Base-by-base conservation (phyloP, 2,888 invertebrate genomes). In the Zootermopsis nevadensis region DNA sequence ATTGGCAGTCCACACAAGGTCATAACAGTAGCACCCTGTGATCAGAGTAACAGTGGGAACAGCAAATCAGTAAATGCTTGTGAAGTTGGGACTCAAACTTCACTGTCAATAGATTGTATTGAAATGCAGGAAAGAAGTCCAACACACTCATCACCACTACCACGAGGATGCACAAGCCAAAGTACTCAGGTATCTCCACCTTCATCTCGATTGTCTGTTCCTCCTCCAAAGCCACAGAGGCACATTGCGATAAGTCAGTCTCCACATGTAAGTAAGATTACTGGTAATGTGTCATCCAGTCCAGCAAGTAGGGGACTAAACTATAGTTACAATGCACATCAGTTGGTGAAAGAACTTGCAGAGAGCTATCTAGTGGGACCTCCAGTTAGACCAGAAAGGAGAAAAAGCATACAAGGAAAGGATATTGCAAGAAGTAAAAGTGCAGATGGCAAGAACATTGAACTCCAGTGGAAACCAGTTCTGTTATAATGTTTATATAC, bases 161-260 rank as follows among this genome's bases (percentile, higher is more conserved):
- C 19, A 33, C 35, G n/a, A 35, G 15, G 38, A 33, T 15, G 15
- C 27, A 22, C 82, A 42, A 77, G 79, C 69, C 82, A 77, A 66
- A 82, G 82, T 31, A 77, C 66, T 3, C 82, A 67, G 12, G 77
- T 82, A 15, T 82, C 82, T 33, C 76, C 76, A 53, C 74, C 38
- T 60, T 24, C 69, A 33, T 69, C 69, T 30, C 30, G 69, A 30
- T 38, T 38, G 22, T 31, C 74, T 31, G n/a, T 48, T 48, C 42
- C 67, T 30, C 60, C 30, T 33, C 27, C 27, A 67, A 67, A 69
- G 30, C 69, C 27, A n/a, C 81, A 81, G n/a, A 69, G 81, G 38
- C 38, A 33, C 19, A 7, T 42, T 42, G 69, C 31, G 27, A 69
- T 33, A 19, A 69, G 31, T 69, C 69, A 69, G 69, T 19, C 69